Base-by-base conservation (phyloP, 2,113 vertebrate species). In the Phrynosoma blainvillii region DNA sequence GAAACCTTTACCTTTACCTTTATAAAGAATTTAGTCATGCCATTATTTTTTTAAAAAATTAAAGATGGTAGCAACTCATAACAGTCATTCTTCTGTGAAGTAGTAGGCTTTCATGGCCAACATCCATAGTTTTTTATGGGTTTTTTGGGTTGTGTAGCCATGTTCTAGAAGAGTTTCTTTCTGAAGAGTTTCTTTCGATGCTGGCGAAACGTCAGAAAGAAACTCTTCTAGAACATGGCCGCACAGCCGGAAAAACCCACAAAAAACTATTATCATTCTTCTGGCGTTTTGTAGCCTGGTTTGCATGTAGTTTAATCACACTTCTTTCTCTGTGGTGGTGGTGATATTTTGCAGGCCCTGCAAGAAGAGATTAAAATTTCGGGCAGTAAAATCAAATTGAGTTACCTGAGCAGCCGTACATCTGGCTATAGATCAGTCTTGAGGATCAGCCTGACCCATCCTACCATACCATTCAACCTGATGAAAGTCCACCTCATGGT, bases 401-500 rank as follows among this genome's bases (percentile, higher is more conserved):
- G 96, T 94, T 99, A 99, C 94, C 96, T 99, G 93, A 99, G 99
- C 96, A 99, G 98, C 85, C 97, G 98, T 79, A 98, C 98, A 2
- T 93, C 98, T 0, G 99, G 99, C 92, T 99, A 99, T 93, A 99
- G 98, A 92, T 98, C 99, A 0, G 97, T 99, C 62, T 96, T 99
- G 90, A 95, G 97, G 92, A 98, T 99, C 93, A 98, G 97, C 89
- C 97, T 99, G 93, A 99, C 98, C 27, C 98, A 99, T 91, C 95
- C 97, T 71, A 96, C 96, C 87, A 98, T 99, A 91, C 99, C 99
- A 52, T 99, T 99, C 96, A 99, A 99, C 96, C 96, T 99, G 93
- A 99, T 99, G 98, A 99, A 99, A 95, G 98, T 99, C 82, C 99
- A 99, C 93, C 98, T 99, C 83, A 98, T 98, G 98, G 98, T 99